phyloP scores from a whole-genome alignment of 2,113 vertebrate genomes.

The Aramus guarauna region DNA sequence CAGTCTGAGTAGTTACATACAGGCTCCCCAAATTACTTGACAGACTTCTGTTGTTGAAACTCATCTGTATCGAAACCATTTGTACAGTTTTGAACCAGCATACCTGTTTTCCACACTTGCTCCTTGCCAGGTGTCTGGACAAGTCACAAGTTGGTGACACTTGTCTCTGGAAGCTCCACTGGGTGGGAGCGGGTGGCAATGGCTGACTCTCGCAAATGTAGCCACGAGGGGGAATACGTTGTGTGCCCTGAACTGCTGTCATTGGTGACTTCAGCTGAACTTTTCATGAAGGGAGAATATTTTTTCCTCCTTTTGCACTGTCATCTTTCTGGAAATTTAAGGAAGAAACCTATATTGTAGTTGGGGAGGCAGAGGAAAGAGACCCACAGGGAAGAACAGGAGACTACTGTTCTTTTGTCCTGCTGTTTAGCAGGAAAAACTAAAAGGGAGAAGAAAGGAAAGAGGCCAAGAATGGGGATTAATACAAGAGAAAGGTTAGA shows the following conservation, averaged over 20 bases:
- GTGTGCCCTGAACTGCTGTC: background rate
- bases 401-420: no score
- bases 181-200: accelerated
- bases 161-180: background rate
- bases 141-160: background rate
- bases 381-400: background rate
- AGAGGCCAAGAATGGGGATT: background rate
- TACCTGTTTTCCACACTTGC: background rate
- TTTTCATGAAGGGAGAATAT: background rate
- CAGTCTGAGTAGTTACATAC: background rate
- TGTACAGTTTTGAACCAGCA: background rate
- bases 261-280: background rate
- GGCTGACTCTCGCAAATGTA: accelerated
- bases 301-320: background rate
- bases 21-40: background rate
- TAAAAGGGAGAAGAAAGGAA: background rate
- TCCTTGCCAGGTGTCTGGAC: background rate
- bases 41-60: background rate
- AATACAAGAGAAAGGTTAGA: background rate
- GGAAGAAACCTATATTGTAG: background rate
- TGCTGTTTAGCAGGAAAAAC: no score
- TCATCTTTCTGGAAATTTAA: background rate
- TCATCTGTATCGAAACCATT: background rate
- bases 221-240: background rate
- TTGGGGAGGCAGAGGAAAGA: background rate